These are phyloP conservation scores for Hippocampus comes DNA, from an alignment of 2,113 vertebrate species.

Conservation along the genomic window DNA sequence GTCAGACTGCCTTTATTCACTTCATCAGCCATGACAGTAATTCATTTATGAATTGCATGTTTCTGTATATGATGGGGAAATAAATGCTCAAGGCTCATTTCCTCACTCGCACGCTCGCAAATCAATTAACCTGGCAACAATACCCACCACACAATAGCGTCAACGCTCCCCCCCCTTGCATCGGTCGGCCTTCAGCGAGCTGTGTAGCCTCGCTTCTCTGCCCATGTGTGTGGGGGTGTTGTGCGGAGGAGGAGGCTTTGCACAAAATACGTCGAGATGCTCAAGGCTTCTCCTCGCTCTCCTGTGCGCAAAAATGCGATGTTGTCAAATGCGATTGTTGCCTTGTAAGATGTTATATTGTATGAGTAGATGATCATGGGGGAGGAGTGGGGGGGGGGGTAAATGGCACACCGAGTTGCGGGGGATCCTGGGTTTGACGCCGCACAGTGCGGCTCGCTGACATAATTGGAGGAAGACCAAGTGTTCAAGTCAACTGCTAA, in stretches of 20 bases:
- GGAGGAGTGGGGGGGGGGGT: not conserved
- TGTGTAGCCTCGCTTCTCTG: slow-evolving; percentile 37
- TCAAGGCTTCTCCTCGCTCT: slow-evolving; percentile 4
- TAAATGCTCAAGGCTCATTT: not conserved
- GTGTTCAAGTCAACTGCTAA: slow-evolving; percentile 6
- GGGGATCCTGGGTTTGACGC: not conserved
- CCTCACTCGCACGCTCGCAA: slow-evolving; percentile 20
- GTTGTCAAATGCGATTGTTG: slow-evolving; percentile 23
- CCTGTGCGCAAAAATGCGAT: slow-evolving; percentile 35
- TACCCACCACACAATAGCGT: slow-evolving; percentile 1
- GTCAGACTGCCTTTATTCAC: not conserved
- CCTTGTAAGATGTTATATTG: slow-evolving; percentile 1
- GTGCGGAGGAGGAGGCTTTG: slow-evolving; percentile 63
- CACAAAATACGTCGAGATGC: slow-evolving; percentile 31
- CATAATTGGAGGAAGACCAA: slow-evolving; percentile 9
- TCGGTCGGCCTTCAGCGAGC: slow-evolving; percentile 56
- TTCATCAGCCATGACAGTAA: not conserved
- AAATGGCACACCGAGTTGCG: not conserved
- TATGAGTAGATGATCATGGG: not conserved
- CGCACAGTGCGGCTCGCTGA: not conserved
- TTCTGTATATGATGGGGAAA: not conserved
- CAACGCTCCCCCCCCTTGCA: not conserved
- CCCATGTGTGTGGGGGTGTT: slow-evolving; percentile 65
- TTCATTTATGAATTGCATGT: slow-evolving; percentile 4
- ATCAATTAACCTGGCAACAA: slow-evolving; percentile 40